phyloP scores from a whole-genome alignment of 1,140 invertebrate genomes.

The Oedothorax gibbosus region DNA sequence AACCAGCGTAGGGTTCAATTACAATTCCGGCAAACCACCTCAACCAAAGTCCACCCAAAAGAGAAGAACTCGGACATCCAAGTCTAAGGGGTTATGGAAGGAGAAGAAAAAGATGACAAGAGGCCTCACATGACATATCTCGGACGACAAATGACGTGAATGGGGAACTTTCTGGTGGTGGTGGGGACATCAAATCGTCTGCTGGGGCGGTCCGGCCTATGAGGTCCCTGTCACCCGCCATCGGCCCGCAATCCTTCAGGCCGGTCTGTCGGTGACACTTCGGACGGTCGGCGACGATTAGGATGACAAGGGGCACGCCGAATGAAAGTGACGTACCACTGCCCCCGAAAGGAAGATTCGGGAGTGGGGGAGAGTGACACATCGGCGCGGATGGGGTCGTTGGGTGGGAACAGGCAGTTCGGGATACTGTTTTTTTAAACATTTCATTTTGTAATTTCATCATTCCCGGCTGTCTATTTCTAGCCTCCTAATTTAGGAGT shows the following conservation, averaged over 20 bases:
- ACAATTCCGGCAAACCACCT: too few species aligned
- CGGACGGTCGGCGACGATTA: slow-evolving; percentile 56
- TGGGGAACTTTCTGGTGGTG: slow-evolving; percentile 27
- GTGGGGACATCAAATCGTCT: slow-evolving; percentile 36
- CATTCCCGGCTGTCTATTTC: too few species aligned
- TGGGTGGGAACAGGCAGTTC: slow-evolving; percentile 3
- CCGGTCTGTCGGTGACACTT: slow-evolving; percentile 52
- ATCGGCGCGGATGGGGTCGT: slow-evolving; percentile 25
- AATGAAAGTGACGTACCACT: slow-evolving; percentile 59
- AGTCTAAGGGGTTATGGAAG: slow-evolving; percentile 24
- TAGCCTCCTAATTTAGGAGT: too few species aligned
- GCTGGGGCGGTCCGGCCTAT: slow-evolving; percentile 53
- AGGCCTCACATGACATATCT: slow-evolving; percentile 43
- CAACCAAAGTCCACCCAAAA: background rate
- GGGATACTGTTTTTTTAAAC: background rate
- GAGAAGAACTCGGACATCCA: too few species aligned
- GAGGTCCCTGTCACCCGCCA: slow-evolving; percentile 58
- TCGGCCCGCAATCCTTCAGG: slow-evolving; percentile 60
- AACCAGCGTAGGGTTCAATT: too few species aligned
- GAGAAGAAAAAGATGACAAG: slow-evolving; percentile 54
- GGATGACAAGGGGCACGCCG: slow-evolving; percentile 51
- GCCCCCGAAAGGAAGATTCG: slow-evolving; percentile 48
- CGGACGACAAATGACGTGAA: slow-evolving; percentile 58
- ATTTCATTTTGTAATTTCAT: too few species aligned
- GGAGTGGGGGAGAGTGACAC: slow-evolving; percentile 6